Evolutionary conservation across 1,140 invertebrate species (phyloP).

Genomic region (Cotesia vestalis): DNA sequence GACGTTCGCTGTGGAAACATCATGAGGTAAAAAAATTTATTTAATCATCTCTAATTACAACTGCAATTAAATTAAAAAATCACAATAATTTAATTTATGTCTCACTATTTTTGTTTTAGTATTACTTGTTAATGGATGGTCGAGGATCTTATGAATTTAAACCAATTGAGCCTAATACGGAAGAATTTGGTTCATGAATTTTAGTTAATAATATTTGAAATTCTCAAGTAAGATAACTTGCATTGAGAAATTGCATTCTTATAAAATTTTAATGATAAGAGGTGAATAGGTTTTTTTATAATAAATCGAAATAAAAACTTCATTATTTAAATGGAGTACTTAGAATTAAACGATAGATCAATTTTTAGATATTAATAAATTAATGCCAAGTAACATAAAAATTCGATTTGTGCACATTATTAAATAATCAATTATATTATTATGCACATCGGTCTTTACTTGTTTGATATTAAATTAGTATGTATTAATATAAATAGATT

Average conservation of each 20-base stretch:
- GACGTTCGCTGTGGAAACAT: constrained; percentile 95
- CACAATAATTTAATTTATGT: neutral
- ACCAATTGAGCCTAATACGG: constrained; percentile 83
- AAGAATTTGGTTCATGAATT: constrained; percentile 91
- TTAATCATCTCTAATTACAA: constrained; percentile 2
- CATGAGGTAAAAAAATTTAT: constrained; percentile 76
- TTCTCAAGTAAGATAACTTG: neutral
- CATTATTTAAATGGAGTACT: neutral
- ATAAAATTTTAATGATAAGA: too few species aligned
- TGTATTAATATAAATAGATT: too few species aligned
- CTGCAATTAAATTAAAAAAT: constrained; percentile 4
- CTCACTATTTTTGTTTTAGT: constrained; percentile 64
- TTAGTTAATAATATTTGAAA: constrained; percentile 41
- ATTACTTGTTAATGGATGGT: constrained; percentile 95
- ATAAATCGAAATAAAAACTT: too few species aligned
- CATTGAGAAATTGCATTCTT: neutral
- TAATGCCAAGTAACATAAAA: neutral
- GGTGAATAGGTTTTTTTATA: too few species aligned
- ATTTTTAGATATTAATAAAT: constrained; percentile 1
- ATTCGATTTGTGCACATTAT: neutral
- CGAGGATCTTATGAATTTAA: constrained; percentile 88
- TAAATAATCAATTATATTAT: constrained; percentile 4
- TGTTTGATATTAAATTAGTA: neutral
- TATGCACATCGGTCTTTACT: neutral
- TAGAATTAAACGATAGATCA: neutral